A percentile compares a stretch with the other conserved stretches of the same genome.
These are phyloP conservation scores for Pelochelys cantorii DNA, from an alignment of 2,797 vertebrate genomes.

Conservation along the genomic window DNA sequence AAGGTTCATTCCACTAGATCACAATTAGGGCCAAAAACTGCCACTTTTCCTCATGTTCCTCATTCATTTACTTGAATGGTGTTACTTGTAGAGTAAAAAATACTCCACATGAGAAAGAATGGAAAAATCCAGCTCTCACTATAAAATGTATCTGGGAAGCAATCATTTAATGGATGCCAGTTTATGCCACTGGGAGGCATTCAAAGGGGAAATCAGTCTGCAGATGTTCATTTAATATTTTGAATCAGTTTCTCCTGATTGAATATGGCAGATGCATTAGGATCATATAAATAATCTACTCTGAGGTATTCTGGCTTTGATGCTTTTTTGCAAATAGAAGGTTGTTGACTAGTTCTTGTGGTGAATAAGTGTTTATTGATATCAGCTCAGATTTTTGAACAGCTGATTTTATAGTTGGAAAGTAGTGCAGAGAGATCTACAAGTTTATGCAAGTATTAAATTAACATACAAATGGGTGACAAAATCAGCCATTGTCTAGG, in stretches of 20 bases:
- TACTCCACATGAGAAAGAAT: background rate
- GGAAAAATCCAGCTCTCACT: background rate
- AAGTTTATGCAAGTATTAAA: background rate
- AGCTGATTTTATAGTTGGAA: background rate
- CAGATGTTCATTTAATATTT: background rate
- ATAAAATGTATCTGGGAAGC: constrained; percentile 19
- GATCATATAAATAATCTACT: constrained; percentile 6
- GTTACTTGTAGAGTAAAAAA: background rate
- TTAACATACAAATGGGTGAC: accelerated
- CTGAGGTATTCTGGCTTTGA: background rate
- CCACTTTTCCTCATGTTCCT: background rate
- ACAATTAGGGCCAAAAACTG: background rate
- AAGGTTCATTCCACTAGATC: background rate
- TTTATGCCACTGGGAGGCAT: background rate
- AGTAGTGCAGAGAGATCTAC: background rate
- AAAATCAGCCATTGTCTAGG: background rate
- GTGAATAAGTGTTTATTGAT: background rate
- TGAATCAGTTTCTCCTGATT: constrained; percentile 1
- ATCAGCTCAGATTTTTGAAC: constrained; percentile 12
- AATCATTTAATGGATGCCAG: constrained; percentile 3
- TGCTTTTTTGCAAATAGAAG: background rate
- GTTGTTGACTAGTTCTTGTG: background rate
- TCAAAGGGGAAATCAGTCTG: background rate
- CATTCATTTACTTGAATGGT: background rate
- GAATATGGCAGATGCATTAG: constrained; percentile 26